These are phyloP conservation scores for Ornithoptera alexandrae DNA, from an alignment of 2,888 invertebrate genomes.

Conservation along the genomic window DNA sequence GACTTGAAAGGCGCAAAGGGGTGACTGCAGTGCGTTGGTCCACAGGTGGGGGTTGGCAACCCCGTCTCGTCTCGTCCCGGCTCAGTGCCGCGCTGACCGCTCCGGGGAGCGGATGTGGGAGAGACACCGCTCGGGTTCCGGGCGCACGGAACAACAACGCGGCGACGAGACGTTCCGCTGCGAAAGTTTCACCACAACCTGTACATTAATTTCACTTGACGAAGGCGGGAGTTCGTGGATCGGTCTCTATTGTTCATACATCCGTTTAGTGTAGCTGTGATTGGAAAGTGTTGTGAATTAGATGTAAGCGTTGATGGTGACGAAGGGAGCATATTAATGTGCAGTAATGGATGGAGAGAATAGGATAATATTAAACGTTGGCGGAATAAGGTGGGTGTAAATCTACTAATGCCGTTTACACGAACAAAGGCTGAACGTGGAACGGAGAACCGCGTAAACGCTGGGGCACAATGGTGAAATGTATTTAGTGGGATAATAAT, in stretches of 20 bases:
- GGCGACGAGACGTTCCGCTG: neutral
- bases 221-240: no score
- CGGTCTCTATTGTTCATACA: neutral
- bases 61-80: slow-evolving; percentile 42
- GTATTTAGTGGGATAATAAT: neutral
- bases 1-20: slow-evolving; percentile 59
- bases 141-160: slow-evolving; percentile 21
- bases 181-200: slow-evolving; percentile 12
- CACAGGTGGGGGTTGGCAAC: slow-evolving; percentile 67
- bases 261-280: slow-evolving; percentile 38
- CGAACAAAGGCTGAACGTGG: neutral
- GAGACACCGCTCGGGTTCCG: neutral
- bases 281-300: slow-evolving; percentile 34
- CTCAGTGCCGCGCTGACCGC: slow-evolving; percentile 40
- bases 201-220: neutral
- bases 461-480: neutral
- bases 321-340: slow-evolving; percentile 23
- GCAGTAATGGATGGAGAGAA: slow-evolving; percentile 91
- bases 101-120: slow-evolving; percentile 44
- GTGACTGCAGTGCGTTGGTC: slow-evolving; percentile 75
- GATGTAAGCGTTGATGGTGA: slow-evolving; percentile 40
- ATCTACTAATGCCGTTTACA: neutral
- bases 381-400: slow-evolving; percentile 87
- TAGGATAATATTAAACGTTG: slow-evolving; percentile 95
- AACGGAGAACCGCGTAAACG: neutral